Evolutionary conservation across 2,888 invertebrate genomes (phyloP), one percentile per base, ranked within the genome.

Genomic region (Andrena praecox): DNA sequence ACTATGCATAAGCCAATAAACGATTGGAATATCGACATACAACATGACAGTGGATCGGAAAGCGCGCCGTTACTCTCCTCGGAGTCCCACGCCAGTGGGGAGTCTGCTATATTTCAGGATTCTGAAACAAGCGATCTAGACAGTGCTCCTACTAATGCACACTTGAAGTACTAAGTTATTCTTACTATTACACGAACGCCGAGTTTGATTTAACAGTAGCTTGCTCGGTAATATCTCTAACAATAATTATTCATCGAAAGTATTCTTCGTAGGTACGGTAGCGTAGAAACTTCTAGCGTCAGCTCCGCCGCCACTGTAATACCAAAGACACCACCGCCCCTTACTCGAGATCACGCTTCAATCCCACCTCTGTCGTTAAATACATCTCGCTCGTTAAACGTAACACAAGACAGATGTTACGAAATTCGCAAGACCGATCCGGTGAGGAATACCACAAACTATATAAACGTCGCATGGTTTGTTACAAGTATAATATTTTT

Each of bases 111-210:
- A 90, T 93, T 92, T 78, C 91, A 89, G 8, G 91, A 92, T 83
- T 93, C 93, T 56, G 93, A 93, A 70, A 93, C 91, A 0, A 93
- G 93, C 68, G 92, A 93, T 68, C 82, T 91, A 5, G 92, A 93
- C 12, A 86, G 79, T 2, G 89, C 85, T 79, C 82, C 87, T 2
- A 78, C 73, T 20, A 63, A 84, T 16, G 77, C 73, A 50, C 88
- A 81, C 2, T 80, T 89, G 68, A 92, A 89, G 92, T 91, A 86
- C 66, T 56, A 35, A 63, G 20, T 48, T 31, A 12, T 12, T 27
- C 0, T 71, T 60, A 29, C 48, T 62, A 35, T 59, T 29, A 29
- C 7, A 8, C n/a, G 2, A 20, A 52, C 52, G 20, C 8, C 20
- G 52, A 52, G 20, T 7, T 20, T 52, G 8, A 20, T 5, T 66